phyloP scores from a whole-genome alignment of 2,113 vertebrate genomes.

The Pelecanoides urinatrix region DNA sequence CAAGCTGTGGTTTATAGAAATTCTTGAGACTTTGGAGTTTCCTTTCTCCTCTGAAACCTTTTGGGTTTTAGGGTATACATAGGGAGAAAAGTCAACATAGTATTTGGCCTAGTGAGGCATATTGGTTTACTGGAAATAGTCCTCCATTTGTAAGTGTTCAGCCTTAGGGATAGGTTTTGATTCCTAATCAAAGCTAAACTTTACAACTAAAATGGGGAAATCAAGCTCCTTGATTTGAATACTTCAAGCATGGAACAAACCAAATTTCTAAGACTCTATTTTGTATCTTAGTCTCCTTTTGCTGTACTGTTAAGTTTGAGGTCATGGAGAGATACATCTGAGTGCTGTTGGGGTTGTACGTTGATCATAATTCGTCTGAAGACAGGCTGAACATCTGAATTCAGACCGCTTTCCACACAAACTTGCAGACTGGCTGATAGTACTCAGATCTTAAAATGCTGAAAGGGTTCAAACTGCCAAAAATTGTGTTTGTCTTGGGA shows the following conservation, averaged over 20 bases:
- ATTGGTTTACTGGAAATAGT: neutral
- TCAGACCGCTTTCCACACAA: neutral
- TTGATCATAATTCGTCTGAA: neutral
- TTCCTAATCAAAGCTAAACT: neutral
- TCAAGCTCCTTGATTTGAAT: neutral
- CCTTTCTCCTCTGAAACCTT: neutral
- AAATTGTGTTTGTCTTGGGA: neutral
- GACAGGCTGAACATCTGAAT: neutral
- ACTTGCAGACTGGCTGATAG: neutral
- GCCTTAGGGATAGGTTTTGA: neutral
- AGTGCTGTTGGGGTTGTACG: neutral
- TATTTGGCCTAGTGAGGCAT: neutral
- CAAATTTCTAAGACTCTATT: neutral
- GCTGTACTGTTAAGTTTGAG: neutral
- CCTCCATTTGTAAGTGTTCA: neutral
- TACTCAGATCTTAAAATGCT: neutral
- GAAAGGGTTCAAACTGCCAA: neutral
- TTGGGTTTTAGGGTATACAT: neutral
- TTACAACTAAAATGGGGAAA: neutral
- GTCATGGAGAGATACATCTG: neutral
- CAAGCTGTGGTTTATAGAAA: neutral
- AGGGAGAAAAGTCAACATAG: neutral
- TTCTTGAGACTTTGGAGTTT: neutral
- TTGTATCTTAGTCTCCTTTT: neutral
- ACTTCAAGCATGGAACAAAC: neutral